Evolutionary conservation across 2,888 invertebrate species (phyloP), one percentile per base, ranked within the genome.

Genomic region (Meteorus colon): DNA sequence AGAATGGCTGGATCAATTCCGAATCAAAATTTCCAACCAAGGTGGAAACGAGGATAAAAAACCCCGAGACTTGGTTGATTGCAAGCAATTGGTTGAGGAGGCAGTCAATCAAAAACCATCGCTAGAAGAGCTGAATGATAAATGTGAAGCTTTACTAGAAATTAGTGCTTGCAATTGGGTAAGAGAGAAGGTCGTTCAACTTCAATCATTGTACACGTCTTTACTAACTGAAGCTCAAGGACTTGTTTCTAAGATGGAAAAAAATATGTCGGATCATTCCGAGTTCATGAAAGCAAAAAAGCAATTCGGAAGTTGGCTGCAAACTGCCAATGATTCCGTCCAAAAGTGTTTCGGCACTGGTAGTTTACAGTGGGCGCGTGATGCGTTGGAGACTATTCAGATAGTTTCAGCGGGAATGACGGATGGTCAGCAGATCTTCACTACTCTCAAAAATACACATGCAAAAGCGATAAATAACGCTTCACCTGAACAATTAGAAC

Each of bases 181-280:
- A 0, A 92, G 97, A 29, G 97, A 97, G 86, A 95, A 96, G 88
- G 96, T 96, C 3, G 95, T 96, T 0, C 95, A 95, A 84, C 90
- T 96, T 0, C 97, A 97, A 90, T 94, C 95, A 2, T 93, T 93
- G 75, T 97, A 97, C 85, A 95, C 96, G 0, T 93, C 94, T 80
- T 89, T 97, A 16, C 88, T 97, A 37, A 95, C 96, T 0, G 93
- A 93, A 79, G 94, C 95, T 37, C 97, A 97, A 91, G 94, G 93
- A 76, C 91, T 96, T 59, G 95, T 97, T 27, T 94, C 96, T 1
- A 95, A 95, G 86, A 94, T 97, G 14, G 97, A 98, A 87, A 96
- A 97, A 91, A 96, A 96, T 88, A 91, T 98, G 0, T 95, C 96
- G 0, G 97, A 97, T 88, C 97, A 97, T 86, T 96, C 96, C 0